These are phyloP conservation scores for Drosophila aff. DNA, from an alignment of 1,140 invertebrate genomes.

Conservation along the genomic window DNA sequence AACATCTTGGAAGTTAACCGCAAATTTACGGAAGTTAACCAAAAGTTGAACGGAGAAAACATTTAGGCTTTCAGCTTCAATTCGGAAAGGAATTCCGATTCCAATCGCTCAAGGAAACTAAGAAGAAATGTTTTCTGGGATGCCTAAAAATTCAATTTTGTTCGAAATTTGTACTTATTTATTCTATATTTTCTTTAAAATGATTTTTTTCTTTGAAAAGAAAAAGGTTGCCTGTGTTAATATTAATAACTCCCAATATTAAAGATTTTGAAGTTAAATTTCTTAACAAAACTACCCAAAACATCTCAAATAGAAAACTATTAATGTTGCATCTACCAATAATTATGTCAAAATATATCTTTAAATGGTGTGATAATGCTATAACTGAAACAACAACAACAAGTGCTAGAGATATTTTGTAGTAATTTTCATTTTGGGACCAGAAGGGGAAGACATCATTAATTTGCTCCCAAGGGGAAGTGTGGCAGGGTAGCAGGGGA, in stretches of 20 bases:
- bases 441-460: slow-evolving; percentile 70
- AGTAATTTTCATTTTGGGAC: slow-evolving; percentile 66
- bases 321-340: background rate
- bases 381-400: slow-evolving; percentile 5
- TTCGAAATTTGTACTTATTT: too few relatives aligned
- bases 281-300: background rate
- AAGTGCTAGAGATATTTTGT: slow-evolving; percentile 47
- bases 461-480: slow-evolving; percentile 61
- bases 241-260: background rate
- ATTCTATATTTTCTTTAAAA: background rate
- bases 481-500: slow-evolving; percentile 9
- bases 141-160: background rate
- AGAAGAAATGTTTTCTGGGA: background rate
- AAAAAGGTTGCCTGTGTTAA: too few relatives aligned
- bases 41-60: background rate
- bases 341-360: slow-evolving; percentile 71
- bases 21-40: slow-evolving; percentile 4
- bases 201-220: background rate
- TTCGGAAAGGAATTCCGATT: background rate
- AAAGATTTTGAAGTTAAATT: background rate
- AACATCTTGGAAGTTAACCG: slow-evolving; percentile 19
- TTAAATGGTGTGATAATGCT: slow-evolving; percentile 74
- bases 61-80: background rate
- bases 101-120: too few relatives aligned
- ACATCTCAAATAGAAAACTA: background rate